Conservation (phyloP, 2,113 vertebrate genomes). For the Macroglossus sobrinus region DNA sequence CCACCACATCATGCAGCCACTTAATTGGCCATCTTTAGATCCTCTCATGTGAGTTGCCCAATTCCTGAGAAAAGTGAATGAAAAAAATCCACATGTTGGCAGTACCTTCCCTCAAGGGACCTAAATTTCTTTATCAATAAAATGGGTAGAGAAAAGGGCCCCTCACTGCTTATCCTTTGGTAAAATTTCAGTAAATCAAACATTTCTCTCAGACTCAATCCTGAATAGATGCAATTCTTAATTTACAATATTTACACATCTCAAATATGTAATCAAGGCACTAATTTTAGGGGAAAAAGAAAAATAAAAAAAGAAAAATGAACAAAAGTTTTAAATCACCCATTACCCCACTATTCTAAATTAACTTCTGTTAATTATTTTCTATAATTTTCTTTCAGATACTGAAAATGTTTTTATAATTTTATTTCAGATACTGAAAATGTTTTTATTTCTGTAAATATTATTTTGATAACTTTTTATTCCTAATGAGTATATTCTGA, state of each 20-base stretch:
- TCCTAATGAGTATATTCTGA: slow-evolving; percentile 5
- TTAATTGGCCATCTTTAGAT: background rate
- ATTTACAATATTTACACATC: background rate
- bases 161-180: background rate
- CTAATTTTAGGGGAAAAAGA: background rate
- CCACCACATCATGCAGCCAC: too few species aligned
- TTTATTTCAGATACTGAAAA: background rate
- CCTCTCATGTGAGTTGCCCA: background rate
- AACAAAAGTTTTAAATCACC: background rate
- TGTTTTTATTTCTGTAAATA: background rate
- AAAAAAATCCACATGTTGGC: background rate
- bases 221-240: background rate
- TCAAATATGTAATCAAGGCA: background rate
- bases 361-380: background rate
- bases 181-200: background rate
- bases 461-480: background rate
- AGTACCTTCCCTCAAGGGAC: background rate
- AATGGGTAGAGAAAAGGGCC: background rate
- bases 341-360: background rate
- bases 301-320: background rate
- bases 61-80: background rate
- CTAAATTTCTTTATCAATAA: background rate
- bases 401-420: background rate
- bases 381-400: background rate
- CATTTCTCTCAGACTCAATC: background rate